Evolutionary conservation across 2,113 vertebrate genomes (phyloP).

Genomic region (Gracilinanus agilis): DNA sequence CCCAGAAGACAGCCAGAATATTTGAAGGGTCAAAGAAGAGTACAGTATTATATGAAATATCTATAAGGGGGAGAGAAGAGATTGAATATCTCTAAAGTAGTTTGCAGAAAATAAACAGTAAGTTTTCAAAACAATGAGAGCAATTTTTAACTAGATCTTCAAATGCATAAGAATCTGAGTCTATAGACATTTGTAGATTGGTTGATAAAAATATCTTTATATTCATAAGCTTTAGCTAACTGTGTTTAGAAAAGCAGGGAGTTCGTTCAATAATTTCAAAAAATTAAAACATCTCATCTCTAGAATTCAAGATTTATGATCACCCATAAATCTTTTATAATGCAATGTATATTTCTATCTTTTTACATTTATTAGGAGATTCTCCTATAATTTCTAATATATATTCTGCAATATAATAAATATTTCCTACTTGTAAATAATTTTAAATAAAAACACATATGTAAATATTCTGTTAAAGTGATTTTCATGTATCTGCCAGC

Average conservation of each 20-base stretch:
- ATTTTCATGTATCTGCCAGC: constrained; percentile 14
- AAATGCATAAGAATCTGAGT: neutral
- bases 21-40: neutral
- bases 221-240: neutral
- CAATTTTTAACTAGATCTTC: constrained; percentile 19
- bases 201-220: neutral
- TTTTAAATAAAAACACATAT: neutral
- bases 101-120: neutral
- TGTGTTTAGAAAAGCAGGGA: neutral
- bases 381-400: neutral
- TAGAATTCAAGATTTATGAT: neutral
- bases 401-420: neutral
- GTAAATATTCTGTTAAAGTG: neutral
- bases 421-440: neutral
- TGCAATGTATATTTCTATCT: neutral
- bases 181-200: neutral
- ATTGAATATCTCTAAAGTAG: neutral
- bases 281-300: constrained; percentile 27
- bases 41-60: neutral
- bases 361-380: neutral
- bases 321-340: neutral
- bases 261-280: neutral
- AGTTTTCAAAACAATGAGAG: constrained; percentile 15
- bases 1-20: neutral
- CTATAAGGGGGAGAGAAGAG: neutral